Evolutionary conservation across 1,140 invertebrate species (phyloP), one percentile per base, ranked within the genome.

Genomic region (Bombyx mori): DNA sequence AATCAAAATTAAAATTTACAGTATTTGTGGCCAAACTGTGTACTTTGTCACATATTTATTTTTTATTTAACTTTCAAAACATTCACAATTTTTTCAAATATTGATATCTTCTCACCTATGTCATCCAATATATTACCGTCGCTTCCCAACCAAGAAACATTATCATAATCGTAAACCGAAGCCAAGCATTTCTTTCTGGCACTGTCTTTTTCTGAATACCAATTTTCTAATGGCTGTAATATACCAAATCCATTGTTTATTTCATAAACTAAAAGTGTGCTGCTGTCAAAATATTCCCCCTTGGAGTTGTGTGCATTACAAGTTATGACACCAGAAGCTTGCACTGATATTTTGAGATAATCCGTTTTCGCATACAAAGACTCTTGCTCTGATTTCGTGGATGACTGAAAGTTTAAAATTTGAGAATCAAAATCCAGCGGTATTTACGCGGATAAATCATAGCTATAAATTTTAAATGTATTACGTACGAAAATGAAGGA

Each of bases 241-340:
- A 86, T 70, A 8, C 79, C 83, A 56, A 85, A 85, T 6, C 83
- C 82, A 47, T 57, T 61, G 8, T 54, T 12, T 7, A 85, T 64
- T 57, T 86, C 83, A 49, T 81, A 65, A 9, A 85, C 73, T 0
- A 78, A 45, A 50, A 86, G 60, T 44, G 58, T 54, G 26, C 49
- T 26, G 8, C 22, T 48, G 48, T 42, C 26, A n/a, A 46, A 35
- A 42, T 12, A 6, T 8, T 35, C 6, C 35, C 3, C 7, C 48
- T 56, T 10, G 6, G 10, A 6, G 54, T 80, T 76, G 6, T 53
- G 42, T 2, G 79, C 78, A 8, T 56, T 57, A 53, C 83, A 86
- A 5, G 72, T 72, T 43, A 86, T 71, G 12, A 70, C 73, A 0
- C 77, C 81, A 12, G 79, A 77, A 0, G 42, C 53, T 6, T 50